Percentiles rank a stretch among this genome's conserved stretches.
phyloP scores from a whole-genome alignment of 2,797 vertebrate genomes.

The Ispidina picta region DNA sequence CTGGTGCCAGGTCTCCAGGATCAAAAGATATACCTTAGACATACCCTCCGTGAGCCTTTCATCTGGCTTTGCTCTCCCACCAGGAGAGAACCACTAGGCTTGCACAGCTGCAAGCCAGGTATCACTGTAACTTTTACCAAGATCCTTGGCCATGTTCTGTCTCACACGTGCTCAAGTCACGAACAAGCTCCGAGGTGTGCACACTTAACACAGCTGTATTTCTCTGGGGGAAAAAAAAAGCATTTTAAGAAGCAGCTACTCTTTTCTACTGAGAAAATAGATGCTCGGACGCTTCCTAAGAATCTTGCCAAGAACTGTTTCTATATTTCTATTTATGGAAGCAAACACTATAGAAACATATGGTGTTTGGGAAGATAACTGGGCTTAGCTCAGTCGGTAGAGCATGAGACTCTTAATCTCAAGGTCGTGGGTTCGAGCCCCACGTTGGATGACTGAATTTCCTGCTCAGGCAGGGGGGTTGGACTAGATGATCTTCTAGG shows the following conservation, averaged over 20 bases:
- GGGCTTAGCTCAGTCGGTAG: too few relatives aligned
- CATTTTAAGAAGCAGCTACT: background rate
- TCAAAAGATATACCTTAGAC: constrained; percentile 1
- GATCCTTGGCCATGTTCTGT: background rate
- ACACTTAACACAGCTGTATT: background rate
- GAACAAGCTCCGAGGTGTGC: background rate
- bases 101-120: constrained; percentile 49
- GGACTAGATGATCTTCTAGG: too few relatives aligned
- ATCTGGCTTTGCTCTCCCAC: background rate
- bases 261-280: background rate
- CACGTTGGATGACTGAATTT: too few relatives aligned
- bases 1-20: background rate
- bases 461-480: too few relatives aligned
- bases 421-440: too few relatives aligned
- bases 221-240: background rate
- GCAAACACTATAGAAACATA: background rate
- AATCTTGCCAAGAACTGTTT: background rate
- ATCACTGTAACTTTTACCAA: background rate
- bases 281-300: background rate
- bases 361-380: background rate
- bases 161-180: background rate
- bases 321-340: background rate
- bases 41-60: background rate
- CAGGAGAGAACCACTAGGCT: background rate
- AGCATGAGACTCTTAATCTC: too few relatives aligned